Percentiles rank a stretch among this genome's conserved stretches.
Conservation (phyloP, 2,888 invertebrate genomes). For the Eilema depressum region DNA sequence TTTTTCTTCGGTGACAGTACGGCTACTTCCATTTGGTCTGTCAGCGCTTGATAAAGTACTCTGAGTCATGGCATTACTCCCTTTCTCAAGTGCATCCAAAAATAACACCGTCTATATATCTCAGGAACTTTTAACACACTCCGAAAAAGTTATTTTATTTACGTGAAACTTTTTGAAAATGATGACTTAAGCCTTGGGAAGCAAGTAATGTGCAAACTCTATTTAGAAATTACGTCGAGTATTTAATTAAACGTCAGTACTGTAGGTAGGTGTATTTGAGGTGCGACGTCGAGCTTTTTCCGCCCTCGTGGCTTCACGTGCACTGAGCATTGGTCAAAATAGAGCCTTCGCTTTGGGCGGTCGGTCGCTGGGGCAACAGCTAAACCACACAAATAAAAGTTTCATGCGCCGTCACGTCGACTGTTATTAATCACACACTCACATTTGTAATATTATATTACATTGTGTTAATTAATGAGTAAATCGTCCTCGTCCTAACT, state of each 20-base stretch:
- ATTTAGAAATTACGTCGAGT: background rate
- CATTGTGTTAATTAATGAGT: background rate
- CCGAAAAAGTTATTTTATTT: slow-evolving; percentile 12
- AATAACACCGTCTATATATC: slow-evolving; percentile 18
- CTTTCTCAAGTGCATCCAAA: slow-evolving; percentile 37
- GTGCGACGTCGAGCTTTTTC: slow-evolving; percentile 55
- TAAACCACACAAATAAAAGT: slow-evolving; percentile 83
- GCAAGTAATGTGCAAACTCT: background rate
- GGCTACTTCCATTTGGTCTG: slow-evolving; percentile 70
- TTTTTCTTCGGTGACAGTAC: slow-evolving; percentile 80
- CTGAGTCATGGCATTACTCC: slow-evolving; percentile 80
- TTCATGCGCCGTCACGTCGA: slow-evolving; percentile 66
- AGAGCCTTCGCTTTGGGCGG: slow-evolving; percentile 73
- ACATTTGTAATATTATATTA: slow-evolving; percentile 4
- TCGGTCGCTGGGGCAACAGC: slow-evolving; percentile 80
- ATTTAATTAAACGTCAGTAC: slow-evolving; percentile 8
- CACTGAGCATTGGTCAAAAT: slow-evolving; percentile 78
- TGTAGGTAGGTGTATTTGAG: background rate
- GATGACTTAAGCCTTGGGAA: slow-evolving; percentile 11
- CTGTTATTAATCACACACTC: slow-evolving; percentile 35
- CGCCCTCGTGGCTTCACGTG: slow-evolving; percentile 70
- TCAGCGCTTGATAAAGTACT: slow-evolving; percentile 70
- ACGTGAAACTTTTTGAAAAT: slow-evolving; percentile 1
- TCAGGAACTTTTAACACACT: slow-evolving; percentile 23
- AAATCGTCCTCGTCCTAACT: background rate